Base-by-base conservation (phyloP, 2,797 vertebrate species). In the Mionectes olivaceus region DNA sequence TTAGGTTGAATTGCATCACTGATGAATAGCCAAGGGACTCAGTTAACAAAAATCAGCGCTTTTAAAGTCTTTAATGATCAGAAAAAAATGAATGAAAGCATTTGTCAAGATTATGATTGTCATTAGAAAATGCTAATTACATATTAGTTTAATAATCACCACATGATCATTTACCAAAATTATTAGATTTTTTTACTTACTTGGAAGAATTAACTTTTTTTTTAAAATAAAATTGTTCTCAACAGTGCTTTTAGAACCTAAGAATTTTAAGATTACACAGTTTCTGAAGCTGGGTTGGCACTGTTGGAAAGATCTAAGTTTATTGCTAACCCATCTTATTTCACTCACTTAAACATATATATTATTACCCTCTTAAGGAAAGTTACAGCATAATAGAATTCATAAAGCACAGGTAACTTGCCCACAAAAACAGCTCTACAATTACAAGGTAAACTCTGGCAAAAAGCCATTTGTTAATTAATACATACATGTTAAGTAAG, bases 1-100 rank as follows among this genome's bases (percentile, higher is more conserved):
- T 97, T 97, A 96, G 95, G 94, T 96, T 97, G 98, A 98, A 98
- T 98, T 97, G 98, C 95, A 97, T 86, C 97, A 94, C 96, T 98
- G 98, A 98, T 97, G 97, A 98, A 98, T 96, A 98, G 98, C 97
- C 97, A 97, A 97, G 98, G 98, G 98, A 98, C 98, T 98, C 96
- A 96, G 98, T 98, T 98, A 98, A 98, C 96, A 97, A 98, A 96
- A 98, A 97, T 97, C 97, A 96, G 97, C 96, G 84, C 95, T 84
- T 92, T 87, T 84, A 76, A 93, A 59, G 90, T 87, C 90, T 97
- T 94, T 97, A 96, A 97, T 77, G 92, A 97, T 75, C 63, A 88
- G 74, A 89, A 89, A 71, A 96, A 97, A 96, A 97, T 83, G 76
- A 97, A 95, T 84, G 91, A 94, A 97, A 92, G 82, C 90, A 95